phyloP scores from a whole-genome alignment of 2,113 vertebrate genomes.

The Penelope pileata region DNA sequence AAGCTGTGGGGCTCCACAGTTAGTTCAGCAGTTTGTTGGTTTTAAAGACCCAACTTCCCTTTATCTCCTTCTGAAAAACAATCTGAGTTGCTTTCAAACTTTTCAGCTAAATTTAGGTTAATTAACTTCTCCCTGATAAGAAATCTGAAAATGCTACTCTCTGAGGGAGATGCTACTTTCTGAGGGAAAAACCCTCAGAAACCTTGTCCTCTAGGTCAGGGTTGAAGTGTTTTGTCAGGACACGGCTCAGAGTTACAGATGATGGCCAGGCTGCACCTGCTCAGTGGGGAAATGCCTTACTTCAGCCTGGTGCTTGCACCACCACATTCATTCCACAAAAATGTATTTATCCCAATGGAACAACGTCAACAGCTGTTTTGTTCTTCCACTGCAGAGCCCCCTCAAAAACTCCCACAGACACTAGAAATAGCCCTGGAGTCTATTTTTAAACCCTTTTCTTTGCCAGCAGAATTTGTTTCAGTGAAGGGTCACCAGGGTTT shows the following conservation, averaged over 20 bases:
- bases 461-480: slow-evolving; percentile 16
- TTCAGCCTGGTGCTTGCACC: neutral
- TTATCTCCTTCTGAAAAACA: neutral
- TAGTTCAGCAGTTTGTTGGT: neutral
- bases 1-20: neutral
- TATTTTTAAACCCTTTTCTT: slow-evolving; percentile 35
- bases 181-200: too few species aligned
- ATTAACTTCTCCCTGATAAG: neutral
- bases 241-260: neutral
- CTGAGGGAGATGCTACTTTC: too few species aligned
- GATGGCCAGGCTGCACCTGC: neutral
- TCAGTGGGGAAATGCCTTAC: neutral
- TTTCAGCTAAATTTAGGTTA: neutral
- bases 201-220: neutral
- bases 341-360: neutral
- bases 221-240: neutral
- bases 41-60: neutral
- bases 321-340: neutral
- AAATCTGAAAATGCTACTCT: neutral
- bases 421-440: slow-evolving; percentile 40
- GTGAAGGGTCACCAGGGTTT: neutral
- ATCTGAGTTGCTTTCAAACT: neutral
- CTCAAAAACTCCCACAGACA: slow-evolving; percentile 20
- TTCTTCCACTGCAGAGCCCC: slow-evolving; percentile 21
- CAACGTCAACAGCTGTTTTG: slow-evolving; percentile 1